Evolutionary conservation across 1,140 invertebrate species (phyloP), one percentile per base, ranked within the genome.

Genomic region (Papilio dardanus): DNA sequence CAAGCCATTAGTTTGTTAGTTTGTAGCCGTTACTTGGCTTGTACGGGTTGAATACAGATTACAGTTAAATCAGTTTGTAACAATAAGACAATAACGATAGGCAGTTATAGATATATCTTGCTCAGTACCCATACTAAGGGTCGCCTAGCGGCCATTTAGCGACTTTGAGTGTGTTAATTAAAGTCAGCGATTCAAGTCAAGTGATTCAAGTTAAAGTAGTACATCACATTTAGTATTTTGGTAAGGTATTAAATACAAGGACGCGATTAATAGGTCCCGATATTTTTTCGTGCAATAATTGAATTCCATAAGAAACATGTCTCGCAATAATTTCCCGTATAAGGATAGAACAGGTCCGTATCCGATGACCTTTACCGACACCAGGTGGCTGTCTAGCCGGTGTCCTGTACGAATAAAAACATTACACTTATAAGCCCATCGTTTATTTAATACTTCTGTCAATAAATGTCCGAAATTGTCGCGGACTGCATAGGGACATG

Each of bases 341-440:
- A 62, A 62, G 54, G 54, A 28, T 62, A 62, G 7, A 24, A 28
- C 24, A 28, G 8, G 54, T 19, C 19, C 46, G 46, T 30, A 62
- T 24, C 21, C 24, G 54, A 5, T 62, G 54, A 62, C 54, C 54
- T 62, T 62, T 62, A 62, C 54, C 24, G 12, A 30, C 10, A 62
- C 54, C 54, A 62, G 54, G 54, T 62, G 54, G 21, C 30, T 28
- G 54, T 62, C 54, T 62, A 30, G 54, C 24, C 21, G 50, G 24
- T 28, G 14, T 62, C 24, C 21, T 62, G 24, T 8, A 62, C 12
- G 8, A 21, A 62, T 62, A 62, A 24, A 24, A 54, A 28, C 4
- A 28, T 16, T 58, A 28, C 21, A 24, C 24, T 4, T 28, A 62
- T 28, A 62, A 5, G 12, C 54, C 24, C 24, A 30, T 46, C 5